Evolutionary conservation across 1,140 invertebrate species (phyloP), one percentile per base, ranked within the genome.

Genomic region (Microplitis mediator): DNA sequence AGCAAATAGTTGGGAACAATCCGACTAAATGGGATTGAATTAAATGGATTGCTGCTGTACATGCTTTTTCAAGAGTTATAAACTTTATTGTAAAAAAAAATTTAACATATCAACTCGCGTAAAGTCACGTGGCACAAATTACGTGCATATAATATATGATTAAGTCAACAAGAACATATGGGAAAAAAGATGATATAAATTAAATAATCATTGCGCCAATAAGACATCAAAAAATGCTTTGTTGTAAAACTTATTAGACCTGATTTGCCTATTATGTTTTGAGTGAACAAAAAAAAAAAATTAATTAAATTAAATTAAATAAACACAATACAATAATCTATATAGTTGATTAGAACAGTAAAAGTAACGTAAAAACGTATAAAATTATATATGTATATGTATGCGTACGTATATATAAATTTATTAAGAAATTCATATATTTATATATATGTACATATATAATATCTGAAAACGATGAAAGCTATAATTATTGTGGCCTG

Each of bases 261-360:
- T 87, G 81, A 85, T 85, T 82, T 86, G 85, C 85, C 85, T 85
- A 87, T 84, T 86, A 84, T 83, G 83, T 85, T 85, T 86, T 81
- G 82, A 85, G 81, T 84, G 81, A 85, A 77, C 76, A 74, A 76
- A 74, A 80, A 78, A 78, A 69, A 77, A 76, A 75, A 78, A n/a
- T n/a, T n/a, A n/a, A n/a, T n/a, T 78, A 78, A 73, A 71, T 71
- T 76, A 79, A 61, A 70, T 45, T 52, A 51, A 68, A 58, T 32
- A 62, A 36, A 11, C 9, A 68, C 62, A 66, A 32, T 54, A 74
- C 73, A 62, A 68, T 74, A 74, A 74, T 50, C 63, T 74, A 74
- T 70, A 74, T 77, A 74, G 74, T 78, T 76, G 73, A 68, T 73
- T 77, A 81, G 77, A 75, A 73, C 56, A 51, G 11, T 74, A 80